phyloP scores from a whole-genome alignment of 1,140 invertebrate genomes.

The Neodiprion pinetum region DNA sequence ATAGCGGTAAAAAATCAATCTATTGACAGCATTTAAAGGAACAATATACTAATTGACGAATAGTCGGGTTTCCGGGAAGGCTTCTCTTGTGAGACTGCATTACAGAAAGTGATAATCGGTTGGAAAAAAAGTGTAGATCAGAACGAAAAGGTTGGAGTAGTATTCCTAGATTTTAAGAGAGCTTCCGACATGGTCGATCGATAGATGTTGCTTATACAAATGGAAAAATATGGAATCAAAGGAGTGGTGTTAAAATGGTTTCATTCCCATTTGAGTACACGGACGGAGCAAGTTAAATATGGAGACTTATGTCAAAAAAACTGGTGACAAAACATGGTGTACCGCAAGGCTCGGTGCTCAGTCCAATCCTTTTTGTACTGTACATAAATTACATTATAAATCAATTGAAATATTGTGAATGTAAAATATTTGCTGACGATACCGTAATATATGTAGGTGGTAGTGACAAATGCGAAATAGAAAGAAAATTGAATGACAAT shows the following conservation, averaged over 20 bases:
- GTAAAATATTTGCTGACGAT: slow-evolving; percentile 34
- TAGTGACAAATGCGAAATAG: slow-evolving; percentile 14
- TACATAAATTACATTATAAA: slow-evolving; percentile 18
- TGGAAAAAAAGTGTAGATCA: slow-evolving; percentile 25
- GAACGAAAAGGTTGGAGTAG: slow-evolving; percentile 14
- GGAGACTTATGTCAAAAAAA: slow-evolving; percentile 8
- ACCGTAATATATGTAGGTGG: slow-evolving; percentile 26
- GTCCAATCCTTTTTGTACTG: slow-evolving; percentile 20
- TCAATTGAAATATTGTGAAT: slow-evolving; percentile 14
- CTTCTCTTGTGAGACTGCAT: slow-evolving; percentile 26
- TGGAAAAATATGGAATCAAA: slow-evolving; percentile 22
- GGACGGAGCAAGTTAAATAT: slow-evolving; percentile 17
- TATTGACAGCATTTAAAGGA: slow-evolving; percentile 18
- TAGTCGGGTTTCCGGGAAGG: slow-evolving; percentile 29
- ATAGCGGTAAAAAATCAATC: slow-evolving; percentile 18
- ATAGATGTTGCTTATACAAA: slow-evolving; percentile 11
- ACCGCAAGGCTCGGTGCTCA: slow-evolving; percentile 7
- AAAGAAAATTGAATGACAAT: slow-evolving; percentile 3
- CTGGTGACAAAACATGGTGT: slow-evolving; percentile 12
- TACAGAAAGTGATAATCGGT: slow-evolving; percentile 24
- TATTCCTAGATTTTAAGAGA: slow-evolving; percentile 27
- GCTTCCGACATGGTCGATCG: slow-evolving; percentile 32
- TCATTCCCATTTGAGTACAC: slow-evolving; percentile 5
- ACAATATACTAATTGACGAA: slow-evolving; percentile 24
- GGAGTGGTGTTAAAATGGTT: slow-evolving; percentile 15